Base-by-base conservation (phyloP, 1,140 invertebrate genomes). In the Calliopsis andreniformis region DNA sequence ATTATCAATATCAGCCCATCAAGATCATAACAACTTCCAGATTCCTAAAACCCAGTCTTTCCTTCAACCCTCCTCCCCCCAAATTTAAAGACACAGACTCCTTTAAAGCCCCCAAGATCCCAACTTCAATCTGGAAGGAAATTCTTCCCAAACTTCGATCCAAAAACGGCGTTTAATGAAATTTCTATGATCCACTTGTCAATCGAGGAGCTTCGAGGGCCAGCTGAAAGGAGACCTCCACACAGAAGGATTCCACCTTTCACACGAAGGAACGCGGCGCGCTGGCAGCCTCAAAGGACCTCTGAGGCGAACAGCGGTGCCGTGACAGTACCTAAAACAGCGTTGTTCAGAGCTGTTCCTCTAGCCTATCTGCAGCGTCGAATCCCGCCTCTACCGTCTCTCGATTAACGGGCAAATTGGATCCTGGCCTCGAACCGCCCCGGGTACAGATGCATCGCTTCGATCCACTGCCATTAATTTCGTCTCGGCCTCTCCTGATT, bases 371-470 rank as follows among this genome's bases (percentile, higher is more conserved):
- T 71, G 51, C 42, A 55, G 64, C 55, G 66, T 71, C 82, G 76
- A 72, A 85, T 71, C 66, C 62, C 67, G 62, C 53, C 63, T 78
- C 61, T 63, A 76, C 72, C 69, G 72, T 80, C 80, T 82, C 86
- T 86, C 85, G 85, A 87, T 87, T 87, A 86, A 87, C 86, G 82
- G 61, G 76, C 80, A 85, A 85, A 87, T 87, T 87, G 86, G 80
- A 87, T 87, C 80, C 76, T 61, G 62, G 67, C 71, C 58, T 39
- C 76, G 79, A 73, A 79, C 63, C 81, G 82, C 84, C 79, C 68
- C 82, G 76, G 76, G 76, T 86, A 78, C 84, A 82, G 84, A 86
- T 86, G 85, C 85, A 86, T 79, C 78, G 82, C 30, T 80, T 66
- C 84, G 82, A 86, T 86, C 81, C 84, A 47, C 45, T 55, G 77